phyloP scores from a whole-genome alignment of 2,888 invertebrate species.

The Ophioninae sp. region DNA sequence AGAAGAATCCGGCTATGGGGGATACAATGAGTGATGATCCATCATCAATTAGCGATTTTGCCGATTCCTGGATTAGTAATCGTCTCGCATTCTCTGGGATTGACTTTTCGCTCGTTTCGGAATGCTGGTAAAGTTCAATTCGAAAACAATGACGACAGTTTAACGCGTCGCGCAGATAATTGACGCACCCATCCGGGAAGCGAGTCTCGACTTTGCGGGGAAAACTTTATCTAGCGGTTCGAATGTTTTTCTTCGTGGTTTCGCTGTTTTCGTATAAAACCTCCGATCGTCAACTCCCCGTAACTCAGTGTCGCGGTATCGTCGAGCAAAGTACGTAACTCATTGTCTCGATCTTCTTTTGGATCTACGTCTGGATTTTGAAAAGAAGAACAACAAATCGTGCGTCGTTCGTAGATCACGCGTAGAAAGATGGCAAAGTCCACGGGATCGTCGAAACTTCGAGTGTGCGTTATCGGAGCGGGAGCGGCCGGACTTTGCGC shows the following conservation, averaged over 20 bases:
- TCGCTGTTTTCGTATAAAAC: slow-evolving; percentile 20
- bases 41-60: too few species aligned
- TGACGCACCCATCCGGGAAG: background rate
- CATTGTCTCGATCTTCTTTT: background rate
- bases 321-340: background rate
- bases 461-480: slow-evolving; percentile 87
- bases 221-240: slow-evolving; percentile 51
- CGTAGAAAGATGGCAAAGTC: slow-evolving; percentile 46
- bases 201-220: slow-evolving; percentile 6
- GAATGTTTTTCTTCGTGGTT: slow-evolving; percentile 56
- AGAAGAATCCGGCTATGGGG: background rate
- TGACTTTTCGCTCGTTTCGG: too few species aligned
- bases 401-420: slow-evolving; percentile 26
- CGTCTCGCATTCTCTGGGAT: too few species aligned
- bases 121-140: background rate
- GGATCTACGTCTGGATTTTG: background rate
- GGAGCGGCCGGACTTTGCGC: slow-evolving; percentile 89
- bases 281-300: background rate
- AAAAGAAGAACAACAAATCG: slow-evolving; percentile 17
- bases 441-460: slow-evolving; percentile 65
- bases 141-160: background rate
- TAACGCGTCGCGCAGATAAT: background rate
- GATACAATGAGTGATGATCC: slow-evolving; percentile 22
- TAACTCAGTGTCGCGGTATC: background rate
- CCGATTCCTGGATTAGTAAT: background rate